Conservation (phyloP, 2,797 vertebrate genomes). For the Pipistrellus pygmaeus region DNA sequence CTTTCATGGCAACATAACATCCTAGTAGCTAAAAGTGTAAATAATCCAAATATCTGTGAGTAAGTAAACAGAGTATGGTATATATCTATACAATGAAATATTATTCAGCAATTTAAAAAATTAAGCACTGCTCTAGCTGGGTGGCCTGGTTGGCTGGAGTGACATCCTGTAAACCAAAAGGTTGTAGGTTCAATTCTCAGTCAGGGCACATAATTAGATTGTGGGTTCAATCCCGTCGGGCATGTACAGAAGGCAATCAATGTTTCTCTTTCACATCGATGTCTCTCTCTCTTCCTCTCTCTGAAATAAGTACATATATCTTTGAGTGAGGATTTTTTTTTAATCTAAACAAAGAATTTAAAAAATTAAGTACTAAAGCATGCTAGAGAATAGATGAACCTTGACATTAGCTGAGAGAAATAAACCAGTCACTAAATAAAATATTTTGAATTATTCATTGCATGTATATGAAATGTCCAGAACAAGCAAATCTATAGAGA, state of each 20-base stretch:
- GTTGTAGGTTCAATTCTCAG: neutral
- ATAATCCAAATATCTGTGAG: conserved; percentile 38
- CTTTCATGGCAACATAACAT: conserved; percentile 3
- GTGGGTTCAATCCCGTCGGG: neutral
- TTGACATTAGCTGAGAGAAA: neutral
- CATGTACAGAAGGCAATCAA: neutral
- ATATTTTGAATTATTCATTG: conserved; percentile 17
- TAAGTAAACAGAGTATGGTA: neutral
- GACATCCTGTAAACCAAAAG: neutral
- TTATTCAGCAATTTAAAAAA: conserved; percentile 17
- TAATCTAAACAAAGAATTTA: neutral
- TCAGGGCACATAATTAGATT: neutral
- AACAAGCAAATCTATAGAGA: neutral
- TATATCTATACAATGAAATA: conserved; percentile 1
- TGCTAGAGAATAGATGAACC: neutral
- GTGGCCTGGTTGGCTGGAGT: neutral
- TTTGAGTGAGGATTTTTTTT: neutral
- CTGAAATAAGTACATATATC: neutral
- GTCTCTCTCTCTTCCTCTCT: neutral
- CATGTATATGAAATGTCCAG: neutral
- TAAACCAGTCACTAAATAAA: neutral
- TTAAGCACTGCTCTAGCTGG: neutral
- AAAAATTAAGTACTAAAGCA: conserved; percentile 14
- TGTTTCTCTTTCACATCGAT: neutral
- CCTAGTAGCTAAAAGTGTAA: neutral